Evolutionary conservation across 2,113 vertebrate genomes (phyloP).

Genomic region (Danionella cerebrum): DNA sequence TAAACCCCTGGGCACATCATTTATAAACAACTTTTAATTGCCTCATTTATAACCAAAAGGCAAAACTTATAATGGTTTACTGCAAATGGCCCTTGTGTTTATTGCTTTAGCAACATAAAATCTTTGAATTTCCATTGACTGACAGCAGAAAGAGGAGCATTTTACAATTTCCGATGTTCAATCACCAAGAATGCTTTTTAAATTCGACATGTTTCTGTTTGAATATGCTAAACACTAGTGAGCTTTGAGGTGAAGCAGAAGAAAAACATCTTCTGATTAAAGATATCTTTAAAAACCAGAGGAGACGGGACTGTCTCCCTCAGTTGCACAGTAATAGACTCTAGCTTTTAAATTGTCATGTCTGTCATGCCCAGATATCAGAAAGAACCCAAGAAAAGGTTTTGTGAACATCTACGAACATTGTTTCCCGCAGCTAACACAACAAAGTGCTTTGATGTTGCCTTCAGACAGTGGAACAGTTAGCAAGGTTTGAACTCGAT

Average conservation of each 20-base stretch:
- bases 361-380: neutral
- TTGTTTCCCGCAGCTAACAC: neutral
- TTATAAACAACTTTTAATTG: conserved; percentile 20
- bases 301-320: neutral
- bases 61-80: neutral
- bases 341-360: neutral
- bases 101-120: neutral
- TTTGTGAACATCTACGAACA: neutral
- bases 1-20: conserved; percentile 5
- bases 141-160: neutral
- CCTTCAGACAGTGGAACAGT: neutral
- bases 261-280: neutral
- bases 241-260: neutral
- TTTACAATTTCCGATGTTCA: neutral
- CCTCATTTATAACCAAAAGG: conserved; percentile 15
- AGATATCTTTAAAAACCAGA: neutral
- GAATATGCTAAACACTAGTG: neutral
- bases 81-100: neutral
- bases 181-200: neutral
- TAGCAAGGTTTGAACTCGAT: conserved; percentile 9
- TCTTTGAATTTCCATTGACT: neutral
- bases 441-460: conserved; percentile 7
- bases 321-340: conserved; percentile 10
- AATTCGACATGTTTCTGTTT: neutral
- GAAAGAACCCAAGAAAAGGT: neutral